These are phyloP conservation scores for Corythucha ciliata DNA, from an alignment of 2,888 invertebrate species.

Conservation along the genomic window DNA sequence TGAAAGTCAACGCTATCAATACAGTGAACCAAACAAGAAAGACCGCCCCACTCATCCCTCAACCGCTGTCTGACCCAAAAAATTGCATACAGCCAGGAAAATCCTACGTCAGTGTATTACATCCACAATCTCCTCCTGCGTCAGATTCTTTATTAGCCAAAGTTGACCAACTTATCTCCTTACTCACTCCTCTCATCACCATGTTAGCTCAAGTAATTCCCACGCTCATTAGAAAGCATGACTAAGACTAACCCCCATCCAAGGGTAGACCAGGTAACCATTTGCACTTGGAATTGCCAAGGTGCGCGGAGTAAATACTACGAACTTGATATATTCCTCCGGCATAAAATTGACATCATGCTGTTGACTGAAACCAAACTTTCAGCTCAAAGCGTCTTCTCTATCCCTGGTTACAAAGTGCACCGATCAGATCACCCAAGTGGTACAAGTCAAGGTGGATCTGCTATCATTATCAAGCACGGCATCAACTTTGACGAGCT, in stretches of 20 bases:
- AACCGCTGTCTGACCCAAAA: no score
- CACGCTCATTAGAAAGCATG: constrained; percentile 5
- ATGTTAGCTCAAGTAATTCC: constrained; percentile 10
- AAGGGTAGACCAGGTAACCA: no score
- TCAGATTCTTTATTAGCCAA: constrained; percentile 3
- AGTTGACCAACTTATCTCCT: constrained; percentile 6
- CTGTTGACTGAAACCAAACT: constrained; percentile 14
- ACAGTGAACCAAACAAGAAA: no score
- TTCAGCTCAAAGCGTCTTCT: neutral
- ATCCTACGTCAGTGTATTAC: neutral
- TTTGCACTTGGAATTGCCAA: constrained; percentile 12
- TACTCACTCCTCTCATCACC: constrained; percentile 3
- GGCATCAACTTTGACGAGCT: constrained; percentile 3
- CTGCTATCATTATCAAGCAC: constrained; percentile 1
- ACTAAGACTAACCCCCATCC: constrained; percentile 2
- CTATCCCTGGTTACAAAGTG: neutral
- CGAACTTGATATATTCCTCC: constrained; percentile 1
- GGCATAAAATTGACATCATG: constrained; percentile 4
- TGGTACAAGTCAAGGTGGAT: constrained; percentile 10
- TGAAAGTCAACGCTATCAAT: no score
- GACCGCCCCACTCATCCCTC: no score
- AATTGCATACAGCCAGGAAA: no score
- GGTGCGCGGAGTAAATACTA: constrained; percentile 1
- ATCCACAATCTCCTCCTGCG: constrained; percentile 3
- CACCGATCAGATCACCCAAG: constrained; percentile 13